Conservation (phyloP, 1,140 invertebrate genomes). For the Caenorhabditis briggsae region DNA sequence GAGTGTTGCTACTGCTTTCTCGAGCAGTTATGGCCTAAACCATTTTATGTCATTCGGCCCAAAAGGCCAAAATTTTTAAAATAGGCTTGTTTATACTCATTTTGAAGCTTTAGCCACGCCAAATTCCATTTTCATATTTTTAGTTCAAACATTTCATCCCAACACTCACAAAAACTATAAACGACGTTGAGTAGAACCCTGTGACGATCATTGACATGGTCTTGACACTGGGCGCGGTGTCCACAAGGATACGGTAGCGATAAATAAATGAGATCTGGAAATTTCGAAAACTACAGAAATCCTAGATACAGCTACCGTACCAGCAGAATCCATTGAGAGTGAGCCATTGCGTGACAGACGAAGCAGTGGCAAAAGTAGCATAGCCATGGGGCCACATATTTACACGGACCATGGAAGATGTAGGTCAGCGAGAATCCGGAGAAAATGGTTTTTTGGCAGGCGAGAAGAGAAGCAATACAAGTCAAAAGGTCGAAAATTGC, state of each 20-base stretch:
- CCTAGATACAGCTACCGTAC: neutral
- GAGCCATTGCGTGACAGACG: slow-evolving; percentile 34
- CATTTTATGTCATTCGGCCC: too few relatives aligned
- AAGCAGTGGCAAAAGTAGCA: slow-evolving; percentile 58
- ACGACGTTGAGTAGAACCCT: slow-evolving; percentile 7
- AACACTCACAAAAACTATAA: neutral
- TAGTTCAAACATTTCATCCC: too few relatives aligned
- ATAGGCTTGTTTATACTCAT: too few relatives aligned
- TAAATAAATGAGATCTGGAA: slow-evolving; percentile 52
- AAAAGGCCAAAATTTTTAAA: too few relatives aligned
- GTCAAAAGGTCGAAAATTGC: slow-evolving; percentile 23
- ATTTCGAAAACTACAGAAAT: neutral
- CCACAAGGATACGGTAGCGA: slow-evolving; percentile 43
- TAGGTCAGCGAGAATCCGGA: slow-evolving; percentile 47
- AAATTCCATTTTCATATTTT: too few relatives aligned
- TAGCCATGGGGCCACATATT: slow-evolving; percentile 5
- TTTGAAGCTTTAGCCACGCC: too few relatives aligned
- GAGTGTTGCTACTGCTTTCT: too few relatives aligned
- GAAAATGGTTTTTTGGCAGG: slow-evolving; percentile 31
- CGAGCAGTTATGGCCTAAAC: too few relatives aligned
- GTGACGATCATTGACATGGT: neutral
- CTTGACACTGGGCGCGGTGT: neutral
- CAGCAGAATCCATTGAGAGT: slow-evolving; percentile 54
- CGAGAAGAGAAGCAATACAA: slow-evolving; percentile 33
- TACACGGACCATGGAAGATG: slow-evolving; percentile 50